phyloP scores from a whole-genome alignment of 2,113 vertebrate species.

The Microtus montanus region DNA sequence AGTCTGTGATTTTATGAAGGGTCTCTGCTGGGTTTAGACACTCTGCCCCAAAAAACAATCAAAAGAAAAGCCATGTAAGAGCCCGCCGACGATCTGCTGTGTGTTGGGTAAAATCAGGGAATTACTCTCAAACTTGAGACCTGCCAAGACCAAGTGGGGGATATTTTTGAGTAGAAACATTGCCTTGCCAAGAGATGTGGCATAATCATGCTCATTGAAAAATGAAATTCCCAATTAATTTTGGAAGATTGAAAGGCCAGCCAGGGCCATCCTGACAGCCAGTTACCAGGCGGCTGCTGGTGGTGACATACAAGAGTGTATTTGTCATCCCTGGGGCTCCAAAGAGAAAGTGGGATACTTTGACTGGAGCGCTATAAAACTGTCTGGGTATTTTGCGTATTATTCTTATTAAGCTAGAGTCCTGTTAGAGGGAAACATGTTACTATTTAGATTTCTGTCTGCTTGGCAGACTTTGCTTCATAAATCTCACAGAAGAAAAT shows the following conservation, averaged over 20 bases:
- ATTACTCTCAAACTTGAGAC: not conserved
- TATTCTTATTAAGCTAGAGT: conserved; percentile 83
- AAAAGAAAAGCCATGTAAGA: not conserved
- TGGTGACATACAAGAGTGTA: conserved; percentile 13
- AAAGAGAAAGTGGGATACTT: conserved; percentile 46
- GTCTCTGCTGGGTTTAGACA: not conserved
- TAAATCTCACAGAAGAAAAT: conserved; percentile 81
- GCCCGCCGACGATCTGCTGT: not conserved
- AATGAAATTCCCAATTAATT: not conserved
- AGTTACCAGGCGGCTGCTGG: conserved; percentile 11
- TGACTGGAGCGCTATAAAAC: conserved; percentile 73
- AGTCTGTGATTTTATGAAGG: not conserved
- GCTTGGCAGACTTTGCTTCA: conserved; percentile 75
- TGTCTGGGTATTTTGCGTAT: conserved; percentile 78
- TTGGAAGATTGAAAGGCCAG: conserved; percentile 49
- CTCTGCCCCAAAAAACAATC: not conserved
- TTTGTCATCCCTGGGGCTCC: conserved; percentile 45
- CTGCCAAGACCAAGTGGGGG: not conserved
- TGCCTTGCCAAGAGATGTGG: not conserved
- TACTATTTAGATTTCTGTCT: conserved; percentile 82
- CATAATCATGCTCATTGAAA: not conserved
- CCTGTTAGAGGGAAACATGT: conserved; percentile 82
- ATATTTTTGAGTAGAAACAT: conserved; percentile 34
- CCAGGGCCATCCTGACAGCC: conserved; percentile 12
- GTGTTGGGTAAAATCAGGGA: not conserved